phyloP scores from a whole-genome alignment of 2,888 invertebrate genomes.

The Andrena praecox region DNA sequence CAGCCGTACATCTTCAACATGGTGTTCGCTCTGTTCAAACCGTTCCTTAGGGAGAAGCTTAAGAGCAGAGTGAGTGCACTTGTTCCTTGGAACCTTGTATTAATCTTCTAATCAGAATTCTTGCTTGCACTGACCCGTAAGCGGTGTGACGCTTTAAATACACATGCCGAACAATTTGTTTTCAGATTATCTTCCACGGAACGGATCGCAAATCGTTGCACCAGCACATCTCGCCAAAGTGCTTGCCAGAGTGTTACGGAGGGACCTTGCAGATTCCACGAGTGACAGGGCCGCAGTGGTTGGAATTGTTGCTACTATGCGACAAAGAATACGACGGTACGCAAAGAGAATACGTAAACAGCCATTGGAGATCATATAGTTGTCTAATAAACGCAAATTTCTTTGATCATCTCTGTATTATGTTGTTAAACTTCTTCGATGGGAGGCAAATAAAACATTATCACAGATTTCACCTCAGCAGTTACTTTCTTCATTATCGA shows the following conservation, averaged over 20 bases:
- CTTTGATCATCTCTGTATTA: neutral
- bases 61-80: conserved; percentile 88
- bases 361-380: neutral
- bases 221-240: conserved; percentile 90
- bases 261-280: conserved; percentile 90
- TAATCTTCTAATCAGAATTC: neutral
- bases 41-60: conserved; percentile 94
- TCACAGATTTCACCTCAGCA: neutral
- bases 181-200: conserved; percentile 91
- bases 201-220: conserved; percentile 90
- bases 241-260: conserved; percentile 90
- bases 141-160: too few relatives aligned
- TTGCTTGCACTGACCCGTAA: neutral
- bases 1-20: conserved; percentile 96
- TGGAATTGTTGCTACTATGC: conserved; percentile 89
- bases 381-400: neutral
- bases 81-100: neutral
- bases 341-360: conserved; percentile 23
- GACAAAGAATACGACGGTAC: conserved; percentile 91
- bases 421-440: neutral
- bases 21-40: conserved; percentile 95
- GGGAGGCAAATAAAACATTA: neutral
- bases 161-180: neutral
- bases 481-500: neutral
- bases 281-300: conserved; percentile 90